Evolutionary conservation across 2,888 invertebrate genomes (phyloP).

Genomic region (Branchellion lobata): DNA sequence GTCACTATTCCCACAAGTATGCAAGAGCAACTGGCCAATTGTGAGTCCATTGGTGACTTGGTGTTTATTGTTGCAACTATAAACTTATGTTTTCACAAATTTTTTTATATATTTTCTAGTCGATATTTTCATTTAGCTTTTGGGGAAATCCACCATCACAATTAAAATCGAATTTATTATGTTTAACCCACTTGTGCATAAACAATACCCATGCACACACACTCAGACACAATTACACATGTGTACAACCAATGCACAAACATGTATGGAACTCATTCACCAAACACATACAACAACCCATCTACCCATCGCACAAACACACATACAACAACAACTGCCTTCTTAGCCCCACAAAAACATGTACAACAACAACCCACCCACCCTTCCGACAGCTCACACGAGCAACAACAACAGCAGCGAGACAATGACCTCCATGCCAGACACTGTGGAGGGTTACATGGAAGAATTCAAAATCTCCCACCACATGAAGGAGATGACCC

Average conservation of each 20-base stretch:
- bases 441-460: neutral
- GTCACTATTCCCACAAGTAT: neutral
- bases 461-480: neutral
- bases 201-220: neutral
- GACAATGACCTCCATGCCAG: neutral
- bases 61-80: neutral
- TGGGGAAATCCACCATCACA: neutral
- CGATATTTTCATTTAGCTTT: neutral
- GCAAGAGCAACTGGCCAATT: neutral
- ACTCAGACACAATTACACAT: neutral
- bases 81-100: neutral
- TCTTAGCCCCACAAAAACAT: neutral
- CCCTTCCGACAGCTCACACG: neutral
- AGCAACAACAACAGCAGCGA: neutral
- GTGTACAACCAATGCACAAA: neutral
- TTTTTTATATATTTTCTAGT: neutral
- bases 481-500: constrained; percentile 16
- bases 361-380: neutral
- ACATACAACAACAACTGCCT: neutral
- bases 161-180: no score
- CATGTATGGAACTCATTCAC: neutral
- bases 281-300: neutral
- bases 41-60: neutral
- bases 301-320: neutral
- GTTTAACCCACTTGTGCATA: no score